Evolutionary conservation across 2,113 vertebrate genomes (phyloP).

Genomic region (Asarcornis scutulata): DNA sequence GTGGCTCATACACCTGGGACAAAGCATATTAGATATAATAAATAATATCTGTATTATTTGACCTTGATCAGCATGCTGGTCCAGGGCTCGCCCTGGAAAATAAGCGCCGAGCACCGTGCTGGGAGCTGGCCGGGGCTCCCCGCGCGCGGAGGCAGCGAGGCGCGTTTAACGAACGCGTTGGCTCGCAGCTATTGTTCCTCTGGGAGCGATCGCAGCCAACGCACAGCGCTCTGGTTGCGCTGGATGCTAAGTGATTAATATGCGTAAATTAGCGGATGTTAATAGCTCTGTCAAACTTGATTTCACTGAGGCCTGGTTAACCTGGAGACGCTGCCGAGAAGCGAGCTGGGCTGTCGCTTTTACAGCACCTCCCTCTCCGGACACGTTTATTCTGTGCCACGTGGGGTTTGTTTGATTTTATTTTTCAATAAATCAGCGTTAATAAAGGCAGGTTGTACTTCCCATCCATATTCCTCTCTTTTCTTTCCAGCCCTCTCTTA

Average conservation of each 20-base stretch:
- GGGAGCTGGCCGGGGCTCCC: not conserved
- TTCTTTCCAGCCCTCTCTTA: not conserved
- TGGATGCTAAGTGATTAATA: not conserved
- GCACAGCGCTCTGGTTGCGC: rapidly evolving
- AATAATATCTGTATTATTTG: too few relatives aligned
- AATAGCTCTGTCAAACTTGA: not conserved
- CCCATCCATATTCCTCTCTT: rapidly evolving
- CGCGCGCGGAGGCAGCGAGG: not conserved
- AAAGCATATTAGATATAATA: too few relatives aligned
- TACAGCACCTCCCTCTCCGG: not conserved
- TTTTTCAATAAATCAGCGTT: not conserved
- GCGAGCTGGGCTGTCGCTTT: not conserved
- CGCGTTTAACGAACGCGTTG: not conserved
- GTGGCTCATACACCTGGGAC: rapidly evolving
- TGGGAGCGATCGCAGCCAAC: not conserved
- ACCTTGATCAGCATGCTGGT: too few relatives aligned
- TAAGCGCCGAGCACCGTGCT: not conserved
- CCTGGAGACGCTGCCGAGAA: not conserved
- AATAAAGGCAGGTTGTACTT: rapidly evolving
- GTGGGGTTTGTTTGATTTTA: not conserved
- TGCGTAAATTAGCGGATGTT: not conserved
- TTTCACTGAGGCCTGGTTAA: not conserved
- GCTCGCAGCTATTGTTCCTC: not conserved
- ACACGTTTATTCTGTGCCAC: not conserved
- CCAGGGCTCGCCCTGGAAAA: not conserved